These are phyloP conservation scores for Seira ritae DNA, from an alignment of 2,888 invertebrate species.

Conservation along the genomic window DNA sequence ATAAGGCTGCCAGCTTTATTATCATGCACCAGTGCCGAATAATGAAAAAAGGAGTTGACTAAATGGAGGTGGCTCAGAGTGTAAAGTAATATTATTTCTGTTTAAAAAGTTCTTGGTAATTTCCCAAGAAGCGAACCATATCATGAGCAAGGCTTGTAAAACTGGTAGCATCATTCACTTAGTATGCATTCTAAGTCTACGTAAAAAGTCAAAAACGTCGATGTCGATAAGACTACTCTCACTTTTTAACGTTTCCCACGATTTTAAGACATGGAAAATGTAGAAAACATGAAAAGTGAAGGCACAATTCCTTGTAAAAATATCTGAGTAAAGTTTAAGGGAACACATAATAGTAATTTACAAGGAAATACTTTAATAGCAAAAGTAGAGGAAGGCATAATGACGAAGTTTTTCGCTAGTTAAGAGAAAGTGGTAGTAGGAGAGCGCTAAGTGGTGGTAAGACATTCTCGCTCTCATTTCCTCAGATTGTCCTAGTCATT, in stretches of 20 bases:
- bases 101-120: too few relatives aligned
- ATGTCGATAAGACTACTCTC: constrained; percentile 2
- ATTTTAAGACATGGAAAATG: too few relatives aligned
- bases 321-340: not conserved
- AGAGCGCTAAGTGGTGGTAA: constrained; percentile 45
- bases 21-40: not conserved
- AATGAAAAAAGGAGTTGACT: constrained; percentile 10
- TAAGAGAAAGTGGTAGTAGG: constrained; percentile 27
- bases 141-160: too few relatives aligned
- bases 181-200: constrained; percentile 39
- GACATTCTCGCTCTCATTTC: constrained; percentile 25
- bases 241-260: too few relatives aligned
- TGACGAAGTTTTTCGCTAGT: constrained; percentile 39
- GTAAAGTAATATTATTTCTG: not conserved
- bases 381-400: constrained; percentile 17
- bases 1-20: not conserved
- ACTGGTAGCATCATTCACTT: constrained; percentile 34
- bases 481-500: constrained; percentile 36
- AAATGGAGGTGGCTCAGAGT: too few relatives aligned
- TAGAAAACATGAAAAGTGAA: not conserved
- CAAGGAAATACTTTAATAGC: not conserved
- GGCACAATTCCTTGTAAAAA: not conserved
- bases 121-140: too few relatives aligned
- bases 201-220: not conserved
- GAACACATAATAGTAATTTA: not conserved